A percentile compares a stretch with the other conserved stretches of the same genome.
Conservation (phyloP, 2,888 invertebrate species). For the Eupithecia centaureata region DNA sequence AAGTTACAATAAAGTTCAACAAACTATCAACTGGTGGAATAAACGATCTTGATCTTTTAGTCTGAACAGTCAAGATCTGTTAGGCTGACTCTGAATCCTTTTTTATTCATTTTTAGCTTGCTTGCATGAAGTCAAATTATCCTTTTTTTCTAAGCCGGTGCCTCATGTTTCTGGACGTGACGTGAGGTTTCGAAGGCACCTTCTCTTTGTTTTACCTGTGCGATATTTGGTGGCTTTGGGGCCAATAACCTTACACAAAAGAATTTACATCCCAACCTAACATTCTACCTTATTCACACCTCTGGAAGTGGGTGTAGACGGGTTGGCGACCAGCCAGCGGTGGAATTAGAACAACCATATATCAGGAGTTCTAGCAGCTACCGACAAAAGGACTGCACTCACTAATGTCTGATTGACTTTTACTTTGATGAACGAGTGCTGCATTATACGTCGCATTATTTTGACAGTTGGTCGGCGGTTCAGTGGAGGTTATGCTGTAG, state of each 20-base stretch:
- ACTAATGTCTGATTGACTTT: constrained; percentile 39
- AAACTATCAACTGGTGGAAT: background rate
- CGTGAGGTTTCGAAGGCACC: background rate
- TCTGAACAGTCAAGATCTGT: too few species aligned
- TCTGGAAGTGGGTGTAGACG: constrained; percentile 41
- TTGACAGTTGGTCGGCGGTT: too few species aligned
- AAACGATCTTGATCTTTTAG: background rate
- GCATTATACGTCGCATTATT: too few species aligned
- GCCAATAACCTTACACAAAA: background rate
- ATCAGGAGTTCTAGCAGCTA: constrained; percentile 59
- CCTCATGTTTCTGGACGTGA: background rate
- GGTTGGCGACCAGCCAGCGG: constrained; percentile 56
- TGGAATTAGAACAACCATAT: constrained; percentile 68
- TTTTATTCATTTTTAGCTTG: background rate
- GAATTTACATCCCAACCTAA: background rate
- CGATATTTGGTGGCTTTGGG: background rate
- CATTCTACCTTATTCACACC: background rate
- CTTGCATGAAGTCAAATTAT: background rate
- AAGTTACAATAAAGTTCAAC: too few species aligned
- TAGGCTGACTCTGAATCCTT: background rate
- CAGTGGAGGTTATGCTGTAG: too few species aligned
- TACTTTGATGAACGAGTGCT: constrained; percentile 27
- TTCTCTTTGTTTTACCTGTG: background rate
- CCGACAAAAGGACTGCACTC: constrained; percentile 49
- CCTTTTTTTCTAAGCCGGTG: background rate